Evolutionary conservation across 2,113 vertebrate species (phyloP).

Genomic region (Mus musculus): GRCm39 chr1:67072501-67073000

Average conservation of each 20-base stretch:
- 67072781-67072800: neutral
- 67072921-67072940: neutral
- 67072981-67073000: neutral
- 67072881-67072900: neutral
- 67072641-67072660: neutral
- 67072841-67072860: neutral
- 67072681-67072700: neutral
- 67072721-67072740: neutral
- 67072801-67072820: neutral
- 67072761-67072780: neutral
- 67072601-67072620: neutral
- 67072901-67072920: neutral
- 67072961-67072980: neutral
- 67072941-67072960: neutral
- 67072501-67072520: neutral
- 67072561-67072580: neutral
- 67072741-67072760: neutral
- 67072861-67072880: neutral
- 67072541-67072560: neutral
- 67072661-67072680: neutral
- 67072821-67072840: neutral
- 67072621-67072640: neutral
- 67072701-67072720: neutral
- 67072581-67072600: neutral
- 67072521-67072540: neutral